phyloP scores from a whole-genome alignment of 2,113 vertebrate species.

The Oostethus manadensis region DNA sequence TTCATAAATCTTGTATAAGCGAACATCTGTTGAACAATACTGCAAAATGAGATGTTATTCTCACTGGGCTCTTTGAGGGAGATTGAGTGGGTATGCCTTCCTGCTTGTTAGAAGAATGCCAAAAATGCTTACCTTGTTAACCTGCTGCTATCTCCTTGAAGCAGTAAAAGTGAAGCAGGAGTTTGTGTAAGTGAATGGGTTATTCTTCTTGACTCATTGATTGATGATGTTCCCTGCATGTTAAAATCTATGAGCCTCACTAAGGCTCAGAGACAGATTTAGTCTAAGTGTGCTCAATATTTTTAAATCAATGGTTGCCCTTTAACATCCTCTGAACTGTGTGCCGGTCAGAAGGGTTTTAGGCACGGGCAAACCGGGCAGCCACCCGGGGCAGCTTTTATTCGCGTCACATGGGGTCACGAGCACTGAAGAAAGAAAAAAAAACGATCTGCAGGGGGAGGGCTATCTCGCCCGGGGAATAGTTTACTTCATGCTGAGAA shows the following conservation, averaged over 20 bases:
- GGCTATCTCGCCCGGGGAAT: too few species aligned
- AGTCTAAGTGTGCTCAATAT: too few species aligned
- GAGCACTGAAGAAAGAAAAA: too few species aligned
- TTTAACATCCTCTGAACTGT: too few species aligned
- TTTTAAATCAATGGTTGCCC: too few species aligned
- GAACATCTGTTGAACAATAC: slow-evolving; percentile 13
- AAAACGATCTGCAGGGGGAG: too few species aligned
- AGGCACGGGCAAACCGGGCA: too few species aligned
- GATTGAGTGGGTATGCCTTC: neutral
- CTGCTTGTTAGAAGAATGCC: slow-evolving; percentile 1
- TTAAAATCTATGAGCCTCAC: neutral
- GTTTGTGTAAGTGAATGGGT: neutral
- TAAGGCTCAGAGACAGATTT: neutral
- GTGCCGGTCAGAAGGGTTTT: too few species aligned
- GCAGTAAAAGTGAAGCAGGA: neutral
- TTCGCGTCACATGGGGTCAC: too few species aligned
- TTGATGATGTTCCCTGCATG: neutral
- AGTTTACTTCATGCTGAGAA: too few species aligned
- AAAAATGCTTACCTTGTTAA: slow-evolving; percentile 8
- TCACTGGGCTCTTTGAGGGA: slow-evolving; percentile 1
- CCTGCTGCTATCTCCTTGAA: neutral
- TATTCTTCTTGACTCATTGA: neutral
- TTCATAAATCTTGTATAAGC: slow-evolving; percentile 9
- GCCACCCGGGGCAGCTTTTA: too few species aligned
- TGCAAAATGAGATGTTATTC: slow-evolving; percentile 6